phyloP scores from a whole-genome alignment of 2,888 invertebrate genomes.

The Boloria euphrosyne region DNA sequence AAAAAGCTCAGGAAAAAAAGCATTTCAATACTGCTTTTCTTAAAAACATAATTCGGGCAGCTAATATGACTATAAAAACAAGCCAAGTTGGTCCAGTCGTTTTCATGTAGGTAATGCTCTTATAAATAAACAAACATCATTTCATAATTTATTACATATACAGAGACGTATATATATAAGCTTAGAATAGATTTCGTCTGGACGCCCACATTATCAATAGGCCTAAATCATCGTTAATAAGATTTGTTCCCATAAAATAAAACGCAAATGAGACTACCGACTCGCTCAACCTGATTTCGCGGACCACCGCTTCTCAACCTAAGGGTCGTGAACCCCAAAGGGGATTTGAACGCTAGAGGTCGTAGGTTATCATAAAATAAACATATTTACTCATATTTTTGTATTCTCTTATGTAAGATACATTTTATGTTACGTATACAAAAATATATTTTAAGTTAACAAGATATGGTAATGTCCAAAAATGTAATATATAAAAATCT shows the following conservation, averaged over 20 bases:
- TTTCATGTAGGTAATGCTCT: too few species aligned
- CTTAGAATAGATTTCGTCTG: background rate
- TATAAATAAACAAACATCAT: background rate
- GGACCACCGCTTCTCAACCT: conserved; percentile 14
- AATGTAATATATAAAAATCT: too few species aligned
- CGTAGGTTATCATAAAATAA: too few species aligned
- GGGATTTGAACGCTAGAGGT: background rate
- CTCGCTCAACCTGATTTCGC: conserved; percentile 45
- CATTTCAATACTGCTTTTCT: too few species aligned
- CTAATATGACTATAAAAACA: too few species aligned
- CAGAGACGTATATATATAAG: conserved; percentile 10
- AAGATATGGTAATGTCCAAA: too few species aligned
- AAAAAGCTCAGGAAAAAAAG: too few species aligned
- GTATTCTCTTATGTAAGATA: background rate
- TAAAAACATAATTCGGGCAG: too few species aligned
- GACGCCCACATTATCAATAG: conserved; percentile 2
- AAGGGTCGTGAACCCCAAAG: background rate
- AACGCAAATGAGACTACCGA: conserved; percentile 32
- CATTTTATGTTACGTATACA: background rate
- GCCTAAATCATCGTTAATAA: conserved; percentile 32
- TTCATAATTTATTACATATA: background rate
- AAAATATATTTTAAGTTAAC: too few species aligned
- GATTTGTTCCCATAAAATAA: conserved; percentile 40
- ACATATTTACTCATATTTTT: too few species aligned
- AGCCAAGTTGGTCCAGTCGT: too few species aligned